Base-by-base conservation (phyloP, 2,888 invertebrate genomes). In the Eupithecia insigniata region DNA sequence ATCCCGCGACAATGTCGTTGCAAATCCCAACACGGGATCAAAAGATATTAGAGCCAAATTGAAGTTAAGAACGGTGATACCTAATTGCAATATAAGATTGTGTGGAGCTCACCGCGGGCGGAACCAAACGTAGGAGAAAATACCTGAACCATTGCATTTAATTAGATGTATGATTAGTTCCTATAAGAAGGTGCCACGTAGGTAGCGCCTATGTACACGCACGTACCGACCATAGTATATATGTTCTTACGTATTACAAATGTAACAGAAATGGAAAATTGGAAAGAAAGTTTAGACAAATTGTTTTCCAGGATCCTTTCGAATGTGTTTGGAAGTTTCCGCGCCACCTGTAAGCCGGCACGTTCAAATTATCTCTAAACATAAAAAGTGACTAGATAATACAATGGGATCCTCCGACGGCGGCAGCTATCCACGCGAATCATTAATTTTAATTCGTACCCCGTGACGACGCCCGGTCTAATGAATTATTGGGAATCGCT, bases 371-470 rank as follows among this genome's bases (percentile, higher is more conserved):
- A 90, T 89, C 88, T 87, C 83, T 85, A 87, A 87, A 87, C 87
- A 89, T 90, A 91, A 92, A 92, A 92, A 93, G 90, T 88, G 91
- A 88, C 89, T 89, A 84, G 89, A 90, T 90, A 90, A 91, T 87
- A 86, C 89, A 88, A 87, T 87, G 88, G 86, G 89, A 90, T 90
- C 87, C 87, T 87, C 82, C 86, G 85, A 84, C 89, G 87, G 85
- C 89, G 87, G 85, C 86, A 85, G 86, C 88, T 87, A 88, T 89
- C 89, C 88, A 91, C 88, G 87, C 92, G 91, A 91, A 92, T 93
- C 94, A 94, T 94, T 93, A 93, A 94, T 93, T 93, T 93, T 93
- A 94, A 94, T 94, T 94, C 92, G 91, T 88, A 87, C 88, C 90
- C 90, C 90, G 91, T 90, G 92, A 92, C 89, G 90, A 85, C 91